Percentiles rank a stretch among this genome's conserved stretches.
These are phyloP conservation scores for Rostratula benghalensis DNA, from an alignment of 2,113 vertebrate genomes.

Conservation along the genomic window DNA sequence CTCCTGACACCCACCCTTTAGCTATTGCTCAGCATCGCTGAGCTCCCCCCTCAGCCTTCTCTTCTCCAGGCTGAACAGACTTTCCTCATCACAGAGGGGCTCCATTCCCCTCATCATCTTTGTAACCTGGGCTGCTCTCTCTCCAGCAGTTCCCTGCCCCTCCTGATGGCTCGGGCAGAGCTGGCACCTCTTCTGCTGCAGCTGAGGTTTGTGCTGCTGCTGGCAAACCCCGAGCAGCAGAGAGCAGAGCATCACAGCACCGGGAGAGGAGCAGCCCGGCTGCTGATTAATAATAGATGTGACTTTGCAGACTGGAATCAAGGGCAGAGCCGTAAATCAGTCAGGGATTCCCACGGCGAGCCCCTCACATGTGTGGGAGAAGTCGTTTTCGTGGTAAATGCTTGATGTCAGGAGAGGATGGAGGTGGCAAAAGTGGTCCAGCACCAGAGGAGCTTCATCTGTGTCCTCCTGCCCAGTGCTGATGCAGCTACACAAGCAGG, in stretches of 20 bases:
- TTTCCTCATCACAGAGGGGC: not conserved
- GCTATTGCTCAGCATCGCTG: not conserved
- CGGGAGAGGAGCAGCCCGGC: not conserved
- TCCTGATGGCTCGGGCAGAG: rapidly evolving
- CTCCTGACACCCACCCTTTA: not conserved
- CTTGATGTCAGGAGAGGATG: rapidly evolving
- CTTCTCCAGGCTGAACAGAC: not conserved
- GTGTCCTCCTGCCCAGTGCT: not conserved
- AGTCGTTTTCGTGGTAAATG: not conserved
- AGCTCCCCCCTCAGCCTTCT: not conserved
- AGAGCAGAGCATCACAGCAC: not conserved
- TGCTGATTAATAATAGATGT: not conserved
- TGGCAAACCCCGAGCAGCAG: not conserved
- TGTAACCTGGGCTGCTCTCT: not conserved
- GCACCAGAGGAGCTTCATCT: not conserved
- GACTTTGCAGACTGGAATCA: not conserved
- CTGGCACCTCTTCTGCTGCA: not conserved
- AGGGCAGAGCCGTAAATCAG: not conserved
- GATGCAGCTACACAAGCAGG: no score
- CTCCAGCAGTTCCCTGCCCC: not conserved
- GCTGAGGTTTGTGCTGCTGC: not conserved
- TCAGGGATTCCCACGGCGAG: not conserved
- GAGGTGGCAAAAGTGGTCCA: not conserved
- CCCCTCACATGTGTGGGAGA: not conserved
- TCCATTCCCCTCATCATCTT: not conserved